A percentile compares a stretch with the other conserved stretches of the same genome.
Evolutionary conservation across 2,113 vertebrate genomes (phyloP).

Genomic region (Sander lucioperca): DNA sequence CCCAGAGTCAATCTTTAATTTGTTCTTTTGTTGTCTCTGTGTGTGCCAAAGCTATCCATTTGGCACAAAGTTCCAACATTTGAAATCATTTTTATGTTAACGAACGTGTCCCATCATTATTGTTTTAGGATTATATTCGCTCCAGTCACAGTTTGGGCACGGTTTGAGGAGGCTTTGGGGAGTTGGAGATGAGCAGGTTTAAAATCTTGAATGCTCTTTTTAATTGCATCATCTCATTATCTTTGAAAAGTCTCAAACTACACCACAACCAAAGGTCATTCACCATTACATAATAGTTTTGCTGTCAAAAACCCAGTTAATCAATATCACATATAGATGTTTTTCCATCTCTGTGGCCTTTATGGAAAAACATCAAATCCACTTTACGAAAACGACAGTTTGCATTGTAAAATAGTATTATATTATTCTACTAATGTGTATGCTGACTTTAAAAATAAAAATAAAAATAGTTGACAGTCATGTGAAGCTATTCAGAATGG

Average conservation of each 20-base stretch:
- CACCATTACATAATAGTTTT: not conserved
- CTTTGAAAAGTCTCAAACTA: slow-evolving; percentile 7
- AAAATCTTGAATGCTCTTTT: not conserved
- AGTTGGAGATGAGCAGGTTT: not conserved
- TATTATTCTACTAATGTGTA: not conserved
- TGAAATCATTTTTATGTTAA: not conserved
- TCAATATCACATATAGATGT: slow-evolving; percentile 8
- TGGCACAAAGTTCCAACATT: not conserved
- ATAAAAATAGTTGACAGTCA: not conserved
- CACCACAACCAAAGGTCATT: slow-evolving; percentile 17
- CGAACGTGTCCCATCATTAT: not conserved
- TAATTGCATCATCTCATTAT: not conserved
- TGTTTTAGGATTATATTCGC: not conserved
- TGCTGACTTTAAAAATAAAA: not conserved
- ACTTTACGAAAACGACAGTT: not conserved
- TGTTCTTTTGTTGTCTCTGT: not conserved
- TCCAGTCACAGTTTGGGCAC: not conserved
- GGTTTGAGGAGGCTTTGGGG: not conserved
- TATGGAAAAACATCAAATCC: slow-evolving; percentile 31
- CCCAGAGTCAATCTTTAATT: slow-evolving; percentile 6
- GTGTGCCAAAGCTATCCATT: not conserved
- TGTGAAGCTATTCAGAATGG: not conserved
- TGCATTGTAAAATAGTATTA: not conserved
- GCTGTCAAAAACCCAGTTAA: slow-evolving; percentile 20
- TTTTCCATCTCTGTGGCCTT: slow-evolving; percentile 36